A percentile compares a stretch with the other conserved stretches of the same genome.
These are phyloP conservation scores for Coronaproctus castanopsis DNA, from an alignment of 2,888 invertebrate genomes.

Conservation along the genomic window DNA sequence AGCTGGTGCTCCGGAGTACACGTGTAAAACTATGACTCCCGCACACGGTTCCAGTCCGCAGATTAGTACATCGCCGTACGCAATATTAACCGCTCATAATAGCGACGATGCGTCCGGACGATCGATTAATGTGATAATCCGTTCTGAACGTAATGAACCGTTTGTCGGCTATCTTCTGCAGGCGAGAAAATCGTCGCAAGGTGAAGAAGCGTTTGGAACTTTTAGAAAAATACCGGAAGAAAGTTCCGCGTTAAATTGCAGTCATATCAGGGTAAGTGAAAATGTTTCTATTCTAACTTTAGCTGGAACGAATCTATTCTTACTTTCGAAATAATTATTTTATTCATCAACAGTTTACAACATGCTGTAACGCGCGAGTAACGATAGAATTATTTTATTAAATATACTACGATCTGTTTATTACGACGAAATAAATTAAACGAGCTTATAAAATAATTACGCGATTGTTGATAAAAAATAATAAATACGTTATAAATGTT, in stretches of 20 bases:
- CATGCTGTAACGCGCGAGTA: too few species aligned
- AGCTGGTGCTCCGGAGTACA: slow-evolving; percentile 20
- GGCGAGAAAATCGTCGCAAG: not conserved
- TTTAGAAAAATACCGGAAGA: not conserved
- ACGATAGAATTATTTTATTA: too few species aligned
- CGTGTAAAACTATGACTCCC: slow-evolving; percentile 21
- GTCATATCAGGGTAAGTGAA: not conserved
- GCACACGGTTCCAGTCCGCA: slow-evolving; percentile 19
- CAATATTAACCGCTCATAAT: not conserved
- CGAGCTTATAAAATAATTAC: too few species aligned
- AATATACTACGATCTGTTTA: too few species aligned
- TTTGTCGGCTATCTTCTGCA: not conserved
- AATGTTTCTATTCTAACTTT: not conserved
- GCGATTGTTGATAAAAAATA: too few species aligned
- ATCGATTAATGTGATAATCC: not conserved
- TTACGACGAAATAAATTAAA: too few species aligned
- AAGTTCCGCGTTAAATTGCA: not conserved
- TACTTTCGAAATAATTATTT: too few species aligned
- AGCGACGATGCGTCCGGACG: not conserved
- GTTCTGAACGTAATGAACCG: not conserved
- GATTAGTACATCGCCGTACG: slow-evolving; percentile 16
- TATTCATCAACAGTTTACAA: too few species aligned
- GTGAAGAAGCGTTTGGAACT: not conserved
- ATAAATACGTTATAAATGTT: too few species aligned
- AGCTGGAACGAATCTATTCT: too few species aligned